Percentiles rank a stretch among this genome's conserved stretches.
These are phyloP conservation scores for Plectrocnemia conspersa DNA, from an alignment of 1,140 invertebrate genomes.

Conservation along the genomic window DNA sequence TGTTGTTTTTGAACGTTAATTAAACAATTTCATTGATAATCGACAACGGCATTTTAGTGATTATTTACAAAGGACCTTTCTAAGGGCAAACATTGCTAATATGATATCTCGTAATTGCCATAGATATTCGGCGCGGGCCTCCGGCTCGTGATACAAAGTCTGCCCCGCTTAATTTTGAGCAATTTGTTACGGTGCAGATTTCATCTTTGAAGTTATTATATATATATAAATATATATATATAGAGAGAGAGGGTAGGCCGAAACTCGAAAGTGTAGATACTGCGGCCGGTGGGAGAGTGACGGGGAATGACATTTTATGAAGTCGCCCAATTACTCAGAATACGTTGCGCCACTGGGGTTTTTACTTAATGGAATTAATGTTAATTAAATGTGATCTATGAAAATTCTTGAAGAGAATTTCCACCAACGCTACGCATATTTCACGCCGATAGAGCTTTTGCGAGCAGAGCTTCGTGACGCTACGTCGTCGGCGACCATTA, in stretches of 20 bases:
- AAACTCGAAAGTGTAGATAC: constrained; percentile 14
- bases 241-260: constrained; percentile 20
- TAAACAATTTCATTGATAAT: too few relatives aligned
- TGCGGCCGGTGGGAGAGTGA: neutral
- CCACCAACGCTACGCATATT: too few relatives aligned
- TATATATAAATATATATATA: too few relatives aligned
- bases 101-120: too few relatives aligned
- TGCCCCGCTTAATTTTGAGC: constrained; percentile 15
- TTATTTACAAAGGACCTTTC: too few relatives aligned
- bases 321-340: constrained; percentile 20
- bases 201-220: constrained; percentile 22
- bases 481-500: neutral
- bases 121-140: too few relatives aligned
- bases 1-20: too few relatives aligned
- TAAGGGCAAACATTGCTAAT: too few relatives aligned
- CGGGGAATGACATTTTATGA: constrained; percentile 20
- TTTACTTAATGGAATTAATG: constrained; percentile 30
- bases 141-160: too few relatives aligned
- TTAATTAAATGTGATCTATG: constrained; percentile 32
- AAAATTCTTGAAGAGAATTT: too few relatives aligned
- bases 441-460: neutral
- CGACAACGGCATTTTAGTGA: too few relatives aligned
- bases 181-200: constrained; percentile 17
- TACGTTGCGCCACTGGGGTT: constrained; percentile 15
- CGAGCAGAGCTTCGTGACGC: neutral